Percentiles rank a stretch among this genome's conserved stretches.
Conservation (phyloP, 2,113 vertebrate genomes). For the Psilopogon haemacephalus region DNA sequence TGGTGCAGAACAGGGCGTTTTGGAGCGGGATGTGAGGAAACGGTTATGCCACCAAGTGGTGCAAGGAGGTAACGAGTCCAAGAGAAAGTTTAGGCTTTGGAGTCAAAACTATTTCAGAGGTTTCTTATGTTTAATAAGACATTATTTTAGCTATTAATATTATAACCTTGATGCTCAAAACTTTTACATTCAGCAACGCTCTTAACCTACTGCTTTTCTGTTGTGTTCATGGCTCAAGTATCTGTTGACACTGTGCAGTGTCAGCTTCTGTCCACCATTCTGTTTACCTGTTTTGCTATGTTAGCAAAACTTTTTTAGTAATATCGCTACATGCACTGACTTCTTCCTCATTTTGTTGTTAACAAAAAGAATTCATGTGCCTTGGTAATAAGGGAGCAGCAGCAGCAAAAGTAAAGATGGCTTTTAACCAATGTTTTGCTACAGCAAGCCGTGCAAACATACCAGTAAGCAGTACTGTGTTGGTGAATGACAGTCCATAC, state of each 20-base stretch:
- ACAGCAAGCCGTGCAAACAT: background rate
- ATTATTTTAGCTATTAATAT: background rate
- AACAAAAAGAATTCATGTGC: background rate
- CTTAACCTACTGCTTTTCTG: accelerated
- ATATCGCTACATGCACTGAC: background rate
- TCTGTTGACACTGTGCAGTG: background rate
- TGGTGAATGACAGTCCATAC: background rate
- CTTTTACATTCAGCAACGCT: accelerated
- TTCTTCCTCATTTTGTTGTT: background rate
- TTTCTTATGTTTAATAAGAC: background rate
- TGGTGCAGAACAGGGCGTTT: accelerated
- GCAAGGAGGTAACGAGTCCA: background rate
- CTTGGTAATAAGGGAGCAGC: background rate
- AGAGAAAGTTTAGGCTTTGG: accelerated
- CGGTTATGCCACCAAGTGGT: background rate
- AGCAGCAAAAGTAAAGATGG: background rate
- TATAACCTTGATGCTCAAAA: accelerated
- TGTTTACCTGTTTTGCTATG: background rate
- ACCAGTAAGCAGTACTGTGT: background rate
- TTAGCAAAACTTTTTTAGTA: background rate
- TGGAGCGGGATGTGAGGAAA: background rate
- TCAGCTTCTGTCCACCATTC: background rate
- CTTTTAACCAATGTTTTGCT: background rate
- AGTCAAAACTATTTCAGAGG: background rate
- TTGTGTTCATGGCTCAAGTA: background rate